Percentiles rank a stretch among this genome's conserved stretches.
These are phyloP conservation scores for Microctenopoma stevenorrisi DNA, from an alignment of 2,797 vertebrate species.

Conservation along the genomic window DNA sequence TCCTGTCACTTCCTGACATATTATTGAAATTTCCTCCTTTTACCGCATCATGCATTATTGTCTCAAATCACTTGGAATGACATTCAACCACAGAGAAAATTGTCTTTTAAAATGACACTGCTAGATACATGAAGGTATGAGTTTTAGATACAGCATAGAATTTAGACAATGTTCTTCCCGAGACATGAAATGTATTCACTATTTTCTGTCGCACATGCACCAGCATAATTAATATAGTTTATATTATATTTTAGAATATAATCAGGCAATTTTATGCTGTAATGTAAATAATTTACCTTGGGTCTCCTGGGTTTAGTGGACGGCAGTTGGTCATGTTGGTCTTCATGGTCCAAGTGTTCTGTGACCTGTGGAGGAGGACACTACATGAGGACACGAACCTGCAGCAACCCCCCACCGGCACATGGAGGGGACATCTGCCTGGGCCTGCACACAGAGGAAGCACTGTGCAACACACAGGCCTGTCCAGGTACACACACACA, in stretches of 20 bases:
- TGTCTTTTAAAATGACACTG: slow-evolving; percentile 47
- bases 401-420: slow-evolving; percentile 92
- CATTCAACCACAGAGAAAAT: slow-evolving; percentile 50
- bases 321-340: slow-evolving; percentile 97
- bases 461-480: slow-evolving; percentile 92
- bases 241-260: background rate
- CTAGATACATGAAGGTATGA: slow-evolving; percentile 14
- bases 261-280: background rate
- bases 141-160: background rate
- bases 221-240: background rate
- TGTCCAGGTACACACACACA: slow-evolving; percentile 89
- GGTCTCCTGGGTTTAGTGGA: slow-evolving; percentile 85
- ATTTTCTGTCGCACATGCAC: background rate
- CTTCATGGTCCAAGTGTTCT: slow-evolving; percentile 96
- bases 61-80: slow-evolving; percentile 53
- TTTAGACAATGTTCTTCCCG: slow-evolving; percentile 1
- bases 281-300: slow-evolving; percentile 7
- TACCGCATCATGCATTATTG: slow-evolving; percentile 33
- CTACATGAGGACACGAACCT: slow-evolving; percentile 95
- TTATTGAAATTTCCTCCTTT: slow-evolving; percentile 21
- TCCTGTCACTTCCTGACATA: slow-evolving; percentile 12
- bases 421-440: slow-evolving; percentile 97
- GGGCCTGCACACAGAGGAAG: slow-evolving; percentile 96
- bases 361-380: slow-evolving; percentile 97
- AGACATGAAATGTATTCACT: slow-evolving; percentile 1